phyloP scores from a whole-genome alignment of 2,888 invertebrate genomes.

The Amiota minor region DNA sequence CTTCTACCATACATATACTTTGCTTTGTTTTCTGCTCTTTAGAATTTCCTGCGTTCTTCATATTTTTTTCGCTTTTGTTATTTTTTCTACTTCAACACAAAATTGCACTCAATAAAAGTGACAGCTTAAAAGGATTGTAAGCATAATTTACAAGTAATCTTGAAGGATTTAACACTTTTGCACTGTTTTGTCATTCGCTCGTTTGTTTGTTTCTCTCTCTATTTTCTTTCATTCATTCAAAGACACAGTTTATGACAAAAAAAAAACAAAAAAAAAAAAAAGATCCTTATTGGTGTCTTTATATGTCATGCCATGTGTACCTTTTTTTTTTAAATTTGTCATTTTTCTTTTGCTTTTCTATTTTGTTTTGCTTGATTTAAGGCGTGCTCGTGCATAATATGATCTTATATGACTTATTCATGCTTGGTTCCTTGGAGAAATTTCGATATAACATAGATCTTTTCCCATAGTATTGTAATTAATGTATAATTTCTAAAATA shows the following conservation, averaged over 20 bases:
- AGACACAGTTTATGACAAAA: too few species aligned
- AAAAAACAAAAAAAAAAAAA: too few species aligned
- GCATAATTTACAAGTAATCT: constrained; percentile 57
- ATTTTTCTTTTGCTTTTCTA: background rate
- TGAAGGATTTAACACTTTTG: constrained; percentile 39
- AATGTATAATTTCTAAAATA: too few species aligned
- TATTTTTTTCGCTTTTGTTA: background rate
- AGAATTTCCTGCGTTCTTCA: background rate
- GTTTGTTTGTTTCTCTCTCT: background rate
- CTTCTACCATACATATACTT: background rate
- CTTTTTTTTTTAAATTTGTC: too few species aligned
- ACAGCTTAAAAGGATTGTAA: constrained; percentile 61
- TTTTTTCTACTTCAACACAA: constrained; percentile 60
- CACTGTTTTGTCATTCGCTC: background rate
- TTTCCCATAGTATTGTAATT: constrained; percentile 20
- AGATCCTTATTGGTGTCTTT: too few species aligned
- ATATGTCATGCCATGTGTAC: too few species aligned
- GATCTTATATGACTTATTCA: constrained; percentile 39
- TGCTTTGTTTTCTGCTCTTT: background rate
- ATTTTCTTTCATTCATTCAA: too few species aligned
- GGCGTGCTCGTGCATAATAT: constrained; percentile 52
- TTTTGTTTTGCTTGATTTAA: background rate
- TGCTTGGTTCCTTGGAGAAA: too few species aligned
- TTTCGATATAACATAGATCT: background rate
- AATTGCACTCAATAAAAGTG: constrained; percentile 60